Evolutionary conservation across 2,888 invertebrate genomes (phyloP).

Genomic region (Caradrina kadenii): DNA sequence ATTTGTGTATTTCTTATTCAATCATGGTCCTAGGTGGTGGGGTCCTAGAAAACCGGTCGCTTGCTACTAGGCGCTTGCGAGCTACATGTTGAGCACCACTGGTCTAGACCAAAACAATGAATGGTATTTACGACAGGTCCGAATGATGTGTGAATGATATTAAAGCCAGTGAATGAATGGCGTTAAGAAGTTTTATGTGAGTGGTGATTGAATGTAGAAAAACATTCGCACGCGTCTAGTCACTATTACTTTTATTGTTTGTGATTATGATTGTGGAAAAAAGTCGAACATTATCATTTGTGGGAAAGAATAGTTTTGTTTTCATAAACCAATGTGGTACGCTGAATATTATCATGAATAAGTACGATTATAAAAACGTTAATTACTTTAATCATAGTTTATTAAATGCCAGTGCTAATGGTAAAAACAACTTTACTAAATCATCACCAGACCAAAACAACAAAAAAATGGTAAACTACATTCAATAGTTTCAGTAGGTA

Average conservation of each 20-base stretch:
- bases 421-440: background rate
- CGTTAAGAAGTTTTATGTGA: conserved; percentile 33
- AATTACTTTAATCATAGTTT: background rate
- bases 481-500: conserved; percentile 4
- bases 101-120: conserved; percentile 56
- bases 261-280: conserved; percentile 20
- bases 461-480: conserved; percentile 21
- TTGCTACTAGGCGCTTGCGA: too few species aligned
- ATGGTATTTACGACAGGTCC: conserved; percentile 64
- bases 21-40: too few species aligned
- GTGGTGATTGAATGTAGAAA: conserved; percentile 33
- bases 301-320: conserved; percentile 1
- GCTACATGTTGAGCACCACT: background rate
- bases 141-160: conserved; percentile 65
- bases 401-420: background rate
- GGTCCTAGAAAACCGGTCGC: too few species aligned
- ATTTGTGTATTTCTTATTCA: too few species aligned
- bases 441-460: background rate
- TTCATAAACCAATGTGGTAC: background rate
- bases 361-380: background rate
- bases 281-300: conserved; percentile 10
- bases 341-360: background rate
- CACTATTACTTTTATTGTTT: conserved; percentile 33
- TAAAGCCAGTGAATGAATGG: conserved; percentile 49
- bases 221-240: conserved; percentile 41